These are phyloP conservation scores for Aleiodes alternator DNA, from an alignment of 2,888 invertebrate species.

Conservation along the genomic window DNA sequence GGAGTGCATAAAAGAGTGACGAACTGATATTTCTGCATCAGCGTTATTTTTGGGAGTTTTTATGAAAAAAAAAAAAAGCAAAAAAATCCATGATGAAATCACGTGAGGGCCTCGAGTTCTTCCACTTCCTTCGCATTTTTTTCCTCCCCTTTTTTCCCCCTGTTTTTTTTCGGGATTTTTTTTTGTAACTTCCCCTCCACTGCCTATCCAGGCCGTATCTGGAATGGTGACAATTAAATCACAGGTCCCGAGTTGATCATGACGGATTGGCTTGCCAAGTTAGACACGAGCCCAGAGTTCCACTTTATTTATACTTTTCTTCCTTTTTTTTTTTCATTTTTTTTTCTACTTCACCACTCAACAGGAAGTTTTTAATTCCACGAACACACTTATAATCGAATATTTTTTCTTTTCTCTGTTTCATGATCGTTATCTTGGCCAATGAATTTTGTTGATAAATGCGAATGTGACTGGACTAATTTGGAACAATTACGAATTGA, in stretches of 20 bases:
- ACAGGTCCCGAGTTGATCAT: conserved; percentile 71
- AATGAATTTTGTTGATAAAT: conserved; percentile 6
- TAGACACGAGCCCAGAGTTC: conserved; percentile 43
- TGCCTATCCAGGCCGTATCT: conserved; percentile 51
- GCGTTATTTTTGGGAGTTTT: not conserved
- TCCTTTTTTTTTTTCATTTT: conserved; percentile 26
- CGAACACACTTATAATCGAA: conserved; percentile 33
- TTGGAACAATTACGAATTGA: conserved; percentile 21
- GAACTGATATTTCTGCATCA: conserved; percentile 5
- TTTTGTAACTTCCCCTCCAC: conserved; percentile 49
- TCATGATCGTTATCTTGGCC: conserved; percentile 33
- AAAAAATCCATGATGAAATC: no score
- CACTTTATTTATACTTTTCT: conserved; percentile 46
- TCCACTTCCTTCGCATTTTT: not conserved
- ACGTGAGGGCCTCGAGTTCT: no score
- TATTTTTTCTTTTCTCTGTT: conserved; percentile 39
- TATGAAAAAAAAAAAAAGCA: no score
- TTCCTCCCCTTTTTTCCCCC: not conserved
- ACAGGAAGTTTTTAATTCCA: conserved; percentile 46
- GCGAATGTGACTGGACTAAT: conserved; percentile 1
- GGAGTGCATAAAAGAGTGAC: conserved; percentile 36
- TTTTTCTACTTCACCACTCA: conserved; percentile 33
- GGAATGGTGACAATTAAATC: conserved; percentile 72
- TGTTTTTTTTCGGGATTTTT: conserved; percentile 16
- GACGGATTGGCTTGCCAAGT: conserved; percentile 68